Evolutionary conservation across 2,888 invertebrate genomes (phyloP).

Genomic region (Netelia melanura): DNA sequence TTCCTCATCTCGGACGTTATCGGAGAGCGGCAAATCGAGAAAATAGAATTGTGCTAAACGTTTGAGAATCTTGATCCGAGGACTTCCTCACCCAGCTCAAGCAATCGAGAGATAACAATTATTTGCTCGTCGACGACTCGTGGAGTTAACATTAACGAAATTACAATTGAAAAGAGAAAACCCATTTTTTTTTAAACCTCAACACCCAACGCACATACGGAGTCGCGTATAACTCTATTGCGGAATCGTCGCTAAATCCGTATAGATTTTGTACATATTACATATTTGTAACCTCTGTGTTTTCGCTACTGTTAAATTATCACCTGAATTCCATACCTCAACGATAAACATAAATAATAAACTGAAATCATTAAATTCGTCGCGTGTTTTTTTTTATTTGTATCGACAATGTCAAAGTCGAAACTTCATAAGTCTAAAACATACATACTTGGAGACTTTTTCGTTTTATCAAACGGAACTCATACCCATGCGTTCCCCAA

Average conservation of each 20-base stretch:
- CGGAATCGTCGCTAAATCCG: slow-evolving; percentile 60
- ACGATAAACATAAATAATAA: slow-evolving; percentile 65
- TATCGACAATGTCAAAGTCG: not conserved
- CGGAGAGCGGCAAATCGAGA: not conserved
- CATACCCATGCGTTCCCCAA: too few relatives aligned
- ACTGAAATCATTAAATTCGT: slow-evolving; percentile 55
- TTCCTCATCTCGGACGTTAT: too few relatives aligned
- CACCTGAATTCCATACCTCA: slow-evolving; percentile 73
- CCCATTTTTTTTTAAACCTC: slow-evolving; percentile 9
- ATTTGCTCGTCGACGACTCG: slow-evolving; percentile 57
- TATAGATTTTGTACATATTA: slow-evolving; percentile 74
- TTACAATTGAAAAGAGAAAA: slow-evolving; percentile 33
- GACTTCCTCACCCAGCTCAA: slow-evolving; percentile 7
- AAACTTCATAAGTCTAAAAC: not conserved
- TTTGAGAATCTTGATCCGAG: not conserved
- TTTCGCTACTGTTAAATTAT: slow-evolving; percentile 72
- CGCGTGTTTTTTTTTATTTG: not conserved
- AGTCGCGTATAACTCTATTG: slow-evolving; percentile 32
- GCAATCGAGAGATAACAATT: slow-evolving; percentile 18
- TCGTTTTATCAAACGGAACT: too few relatives aligned
- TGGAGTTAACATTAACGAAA: slow-evolving; percentile 41
- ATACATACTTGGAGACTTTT: too few relatives aligned
- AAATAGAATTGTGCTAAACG: not conserved
- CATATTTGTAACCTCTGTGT: slow-evolving; percentile 76
- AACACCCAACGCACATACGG: slow-evolving; percentile 51